phyloP scores from a whole-genome alignment of 2,888 invertebrate genomes.

The Eupeodes latifasciatus region DNA sequence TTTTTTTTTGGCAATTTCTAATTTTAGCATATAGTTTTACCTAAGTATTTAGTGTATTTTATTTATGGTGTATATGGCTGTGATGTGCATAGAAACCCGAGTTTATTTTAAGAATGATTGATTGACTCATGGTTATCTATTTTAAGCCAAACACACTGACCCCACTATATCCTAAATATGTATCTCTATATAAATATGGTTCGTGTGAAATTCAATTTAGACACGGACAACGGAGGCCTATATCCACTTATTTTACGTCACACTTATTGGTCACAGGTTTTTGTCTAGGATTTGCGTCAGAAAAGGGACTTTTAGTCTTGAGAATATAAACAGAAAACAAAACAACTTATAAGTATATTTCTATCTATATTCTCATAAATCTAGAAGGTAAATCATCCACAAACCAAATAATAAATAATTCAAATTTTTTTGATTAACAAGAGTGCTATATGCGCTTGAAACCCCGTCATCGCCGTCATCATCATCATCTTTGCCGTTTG shows the following conservation, averaged over 20 bases:
- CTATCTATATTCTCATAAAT: not conserved
- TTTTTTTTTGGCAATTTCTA: not conserved
- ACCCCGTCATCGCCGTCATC: slow-evolving; percentile 43
- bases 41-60: slow-evolving; percentile 4
- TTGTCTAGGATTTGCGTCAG: slow-evolving; percentile 48
- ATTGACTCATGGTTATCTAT: slow-evolving; percentile 49
- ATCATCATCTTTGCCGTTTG: slow-evolving; percentile 12
- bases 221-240: not conserved
- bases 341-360: not conserved
- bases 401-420: slow-evolving; percentile 49
- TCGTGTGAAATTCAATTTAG: not conserved
- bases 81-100: not conserved
- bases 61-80: not conserved
- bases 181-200: too few species aligned
- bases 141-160: slow-evolving; percentile 52
- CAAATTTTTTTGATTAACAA: slow-evolving; percentile 51
- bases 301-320: not conserved
- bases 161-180: not conserved
- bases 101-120: slow-evolving; percentile 47
- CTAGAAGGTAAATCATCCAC: not conserved
- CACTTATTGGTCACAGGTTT: slow-evolving; percentile 37
- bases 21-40: not conserved
- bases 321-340: slow-evolving; percentile 29
- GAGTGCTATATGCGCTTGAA: slow-evolving; percentile 19
- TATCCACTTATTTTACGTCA: slow-evolving; percentile 30